phyloP scores from a whole-genome alignment of 1,140 invertebrate genomes.

The Cardiocondyla obscurior region DNA sequence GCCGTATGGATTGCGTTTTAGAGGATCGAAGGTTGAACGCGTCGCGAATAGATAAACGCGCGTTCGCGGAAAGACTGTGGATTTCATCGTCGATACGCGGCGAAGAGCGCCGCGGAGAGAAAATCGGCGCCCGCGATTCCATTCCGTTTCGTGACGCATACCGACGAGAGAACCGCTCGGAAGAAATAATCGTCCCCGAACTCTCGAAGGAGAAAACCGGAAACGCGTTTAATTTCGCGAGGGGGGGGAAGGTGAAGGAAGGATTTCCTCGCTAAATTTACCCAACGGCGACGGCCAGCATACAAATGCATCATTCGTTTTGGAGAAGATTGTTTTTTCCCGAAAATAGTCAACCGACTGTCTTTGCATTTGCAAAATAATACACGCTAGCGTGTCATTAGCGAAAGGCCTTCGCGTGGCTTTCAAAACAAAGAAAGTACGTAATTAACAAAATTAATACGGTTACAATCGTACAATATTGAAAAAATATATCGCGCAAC shows the following conservation, averaged over 20 bases:
- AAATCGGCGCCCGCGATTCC: constrained; percentile 31
- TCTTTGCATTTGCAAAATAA: not conserved
- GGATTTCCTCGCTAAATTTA: constrained; percentile 3
- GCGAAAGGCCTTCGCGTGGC: not conserved
- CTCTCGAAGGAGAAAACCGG: not conserved
- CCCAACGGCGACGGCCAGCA: not conserved
- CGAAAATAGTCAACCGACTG: not conserved
- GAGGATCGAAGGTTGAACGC: constrained; percentile 43
- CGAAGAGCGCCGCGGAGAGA: not conserved
- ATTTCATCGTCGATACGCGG: constrained; percentile 40
- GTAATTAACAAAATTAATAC: not conserved
- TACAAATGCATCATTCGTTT: constrained; percentile 20
- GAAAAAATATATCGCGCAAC: no score
- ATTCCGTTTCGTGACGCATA: constrained; percentile 26
- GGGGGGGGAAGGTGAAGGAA: no score
- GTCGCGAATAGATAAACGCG: constrained; percentile 50
- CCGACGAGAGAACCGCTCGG: not conserved
- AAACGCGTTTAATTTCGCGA: constrained; percentile 31
- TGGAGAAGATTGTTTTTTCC: not conserved
- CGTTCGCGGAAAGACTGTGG: constrained; percentile 39
- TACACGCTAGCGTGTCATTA: not conserved
- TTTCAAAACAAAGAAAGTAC: not conserved
- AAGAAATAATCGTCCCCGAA: constrained; percentile 35
- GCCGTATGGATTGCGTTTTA: constrained; percentile 50
- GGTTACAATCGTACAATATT: not conserved